A percentile compares a stretch with the other conserved stretches of the same genome.
These are phyloP conservation scores for Callipepla californica DNA, from an alignment of 2,113 vertebrate species.

Conservation along the genomic window DNA sequence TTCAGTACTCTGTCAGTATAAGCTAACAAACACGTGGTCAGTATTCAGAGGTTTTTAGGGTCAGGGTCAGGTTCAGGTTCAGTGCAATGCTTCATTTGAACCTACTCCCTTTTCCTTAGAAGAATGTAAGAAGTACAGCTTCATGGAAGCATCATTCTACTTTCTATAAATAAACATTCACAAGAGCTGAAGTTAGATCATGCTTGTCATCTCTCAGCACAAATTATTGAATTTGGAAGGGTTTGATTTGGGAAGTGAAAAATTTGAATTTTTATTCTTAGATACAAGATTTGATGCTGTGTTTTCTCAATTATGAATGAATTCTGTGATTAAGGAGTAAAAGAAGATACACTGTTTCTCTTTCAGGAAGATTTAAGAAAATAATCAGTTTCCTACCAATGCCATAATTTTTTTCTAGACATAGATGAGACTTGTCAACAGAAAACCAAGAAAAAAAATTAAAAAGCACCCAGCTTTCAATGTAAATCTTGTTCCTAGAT, in stretches of 20 bases:
- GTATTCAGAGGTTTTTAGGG: background rate
- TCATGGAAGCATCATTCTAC: background rate
- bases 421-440: background rate
- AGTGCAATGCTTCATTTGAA: background rate
- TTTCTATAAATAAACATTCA: background rate
- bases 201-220: background rate
- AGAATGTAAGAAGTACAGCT: background rate
- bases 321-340: background rate
- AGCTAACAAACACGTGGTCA: background rate
- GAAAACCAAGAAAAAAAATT: background rate
- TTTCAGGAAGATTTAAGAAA: background rate
- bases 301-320: background rate
- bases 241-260: background rate
- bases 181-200: background rate
- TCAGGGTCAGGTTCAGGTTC: background rate
- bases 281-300: background rate
- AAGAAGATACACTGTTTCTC: background rate
- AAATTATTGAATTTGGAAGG: background rate
- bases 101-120: rapidly evolving
- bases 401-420: background rate
- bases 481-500: background rate
- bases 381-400: background rate
- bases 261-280: background rate
- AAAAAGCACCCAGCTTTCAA: background rate
- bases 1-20: background rate